Conservation (phyloP, 2,113 vertebrate genomes). For the Recurvirostra avosetta region DNA sequence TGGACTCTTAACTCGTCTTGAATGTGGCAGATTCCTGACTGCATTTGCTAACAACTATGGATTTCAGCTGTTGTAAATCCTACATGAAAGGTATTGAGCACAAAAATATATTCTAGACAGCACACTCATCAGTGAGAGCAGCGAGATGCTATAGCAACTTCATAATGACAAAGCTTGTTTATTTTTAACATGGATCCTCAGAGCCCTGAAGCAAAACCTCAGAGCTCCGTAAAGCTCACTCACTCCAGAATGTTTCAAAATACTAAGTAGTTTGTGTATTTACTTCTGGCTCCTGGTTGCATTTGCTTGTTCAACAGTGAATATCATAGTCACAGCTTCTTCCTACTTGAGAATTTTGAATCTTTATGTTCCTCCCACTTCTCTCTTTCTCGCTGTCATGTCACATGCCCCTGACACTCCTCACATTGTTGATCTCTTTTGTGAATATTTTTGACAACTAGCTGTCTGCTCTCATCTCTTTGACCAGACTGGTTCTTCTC, state of each 20-base stretch:
- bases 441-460: neutral
- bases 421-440: neutral
- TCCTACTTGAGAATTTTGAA: neutral
- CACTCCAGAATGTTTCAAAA: neutral
- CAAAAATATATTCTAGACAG: neutral
- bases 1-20: neutral
- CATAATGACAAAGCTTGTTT: neutral
- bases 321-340: neutral
- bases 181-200: neutral
- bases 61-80: slow-evolving; percentile 18
- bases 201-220: neutral
- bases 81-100: neutral
- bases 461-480: neutral
- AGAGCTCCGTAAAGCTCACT: neutral
- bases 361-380: neutral
- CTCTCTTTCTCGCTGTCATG: neutral
- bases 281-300: neutral
- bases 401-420: neutral
- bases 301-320: neutral
- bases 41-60: neutral
- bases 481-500: neutral
- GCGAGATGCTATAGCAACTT: neutral
- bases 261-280: neutral
- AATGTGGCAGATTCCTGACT: neutral
- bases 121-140: neutral